Percentiles rank a stretch among this genome's conserved stretches.
phyloP scores from a whole-genome alignment of 1,140 invertebrate genomes.

The Thaumatotibia leucotreta region DNA sequence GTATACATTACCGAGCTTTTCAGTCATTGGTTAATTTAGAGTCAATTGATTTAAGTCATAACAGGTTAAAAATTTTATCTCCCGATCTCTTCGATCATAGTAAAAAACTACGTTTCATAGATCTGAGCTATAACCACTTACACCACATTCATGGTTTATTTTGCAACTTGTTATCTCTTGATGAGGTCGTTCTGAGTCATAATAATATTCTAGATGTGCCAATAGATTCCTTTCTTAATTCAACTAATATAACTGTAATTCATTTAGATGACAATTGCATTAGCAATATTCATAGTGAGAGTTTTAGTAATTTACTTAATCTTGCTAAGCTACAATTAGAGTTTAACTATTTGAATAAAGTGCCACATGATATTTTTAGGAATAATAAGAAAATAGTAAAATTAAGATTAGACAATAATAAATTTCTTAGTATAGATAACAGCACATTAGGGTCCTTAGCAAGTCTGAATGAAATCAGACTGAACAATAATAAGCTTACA shows the following conservation, averaged over 20 bases:
- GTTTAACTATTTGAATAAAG: conserved; percentile 70
- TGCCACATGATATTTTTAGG: conserved; percentile 69
- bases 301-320: conserved; percentile 66
- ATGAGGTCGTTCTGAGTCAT: conserved; percentile 88
- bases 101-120: conserved; percentile 85
- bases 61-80: conserved; percentile 89
- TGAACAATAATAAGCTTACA: conserved; percentile 62
- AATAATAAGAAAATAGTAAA: conserved; percentile 61
- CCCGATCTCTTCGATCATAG: conserved; percentile 85
- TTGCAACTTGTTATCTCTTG: conserved; percentile 84
- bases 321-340: conserved; percentile 63
- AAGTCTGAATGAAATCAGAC: conserved; percentile 49
- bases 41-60: conserved; percentile 91
- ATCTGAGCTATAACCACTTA: conserved; percentile 92
- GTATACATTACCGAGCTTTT: conserved; percentile 87
- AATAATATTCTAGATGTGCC: conserved; percentile 94
- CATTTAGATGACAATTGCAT: conserved; percentile 69
- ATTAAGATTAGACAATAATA: conserved; percentile 72
- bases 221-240: conserved; percentile 88
- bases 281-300: conserved; percentile 67
- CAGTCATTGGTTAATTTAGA: conserved; percentile 85
- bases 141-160: conserved; percentile 91
- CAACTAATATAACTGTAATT: conserved; percentile 75
- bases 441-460: conserved; percentile 47
- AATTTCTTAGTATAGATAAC: conserved; percentile 60